Conservation (phyloP, 2,797 vertebrate species). For the Erpetoichthys calabaricus region DNA sequence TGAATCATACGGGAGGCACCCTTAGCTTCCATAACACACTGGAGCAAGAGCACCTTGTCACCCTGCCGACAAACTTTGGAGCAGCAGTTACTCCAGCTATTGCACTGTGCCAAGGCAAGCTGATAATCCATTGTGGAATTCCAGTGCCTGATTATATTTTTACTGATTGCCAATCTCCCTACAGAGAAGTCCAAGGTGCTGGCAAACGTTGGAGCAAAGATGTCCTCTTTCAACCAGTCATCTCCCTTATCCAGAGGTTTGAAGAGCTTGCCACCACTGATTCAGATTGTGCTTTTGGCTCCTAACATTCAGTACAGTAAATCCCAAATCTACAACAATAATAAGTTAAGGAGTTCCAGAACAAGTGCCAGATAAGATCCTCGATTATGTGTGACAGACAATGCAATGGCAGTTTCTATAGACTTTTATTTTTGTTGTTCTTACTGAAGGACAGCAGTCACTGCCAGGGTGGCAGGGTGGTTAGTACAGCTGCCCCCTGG, state of each 20-base stretch:
- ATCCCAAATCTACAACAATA: background rate
- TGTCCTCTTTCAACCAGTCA: slow-evolving; percentile 30
- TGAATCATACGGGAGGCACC: slow-evolving; percentile 38
- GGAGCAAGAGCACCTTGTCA: slow-evolving; percentile 39
- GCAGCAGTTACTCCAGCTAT: slow-evolving; percentile 28
- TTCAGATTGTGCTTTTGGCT: slow-evolving; percentile 29
- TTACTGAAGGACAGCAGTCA: too few species aligned
- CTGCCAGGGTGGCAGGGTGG: too few species aligned
- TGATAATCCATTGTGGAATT: slow-evolving; percentile 34
- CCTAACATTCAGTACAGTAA: slow-evolving; percentile 3
- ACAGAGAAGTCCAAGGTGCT: slow-evolving; percentile 21
- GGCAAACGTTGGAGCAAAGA: slow-evolving; percentile 27
- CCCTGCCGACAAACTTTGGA: slow-evolving; percentile 35
- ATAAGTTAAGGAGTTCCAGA: too few species aligned
- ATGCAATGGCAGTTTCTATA: too few species aligned
- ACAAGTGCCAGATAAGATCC: too few species aligned
- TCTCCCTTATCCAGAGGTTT: slow-evolving; percentile 39
- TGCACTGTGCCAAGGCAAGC: slow-evolving; percentile 35
- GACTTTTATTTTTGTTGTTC: too few species aligned
- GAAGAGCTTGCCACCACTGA: slow-evolving; percentile 34
- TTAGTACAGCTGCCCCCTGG: too few species aligned
- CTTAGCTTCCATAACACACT: slow-evolving; percentile 45
- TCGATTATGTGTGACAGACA: too few species aligned
- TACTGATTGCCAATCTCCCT: slow-evolving; percentile 30
- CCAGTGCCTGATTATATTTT: slow-evolving; percentile 39